Base-by-base conservation (phyloP, 2,113 vertebrate genomes). In the Eubucco bourcierii region DNA sequence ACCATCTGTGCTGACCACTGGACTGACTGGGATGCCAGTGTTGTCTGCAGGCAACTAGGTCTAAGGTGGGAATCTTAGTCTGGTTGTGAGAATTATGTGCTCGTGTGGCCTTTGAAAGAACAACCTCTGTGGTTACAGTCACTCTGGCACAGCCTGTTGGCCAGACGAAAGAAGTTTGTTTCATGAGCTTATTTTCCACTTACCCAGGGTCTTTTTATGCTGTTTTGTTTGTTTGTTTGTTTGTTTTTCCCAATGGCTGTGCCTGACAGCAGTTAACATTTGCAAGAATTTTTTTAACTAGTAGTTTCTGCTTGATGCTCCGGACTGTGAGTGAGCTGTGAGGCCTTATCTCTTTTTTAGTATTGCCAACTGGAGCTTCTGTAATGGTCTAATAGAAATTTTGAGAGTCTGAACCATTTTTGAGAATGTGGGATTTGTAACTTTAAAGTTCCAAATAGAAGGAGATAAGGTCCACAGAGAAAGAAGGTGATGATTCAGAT, bases 11-110 rank as follows among this genome's bases (percentile, higher is more conserved):
- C 98, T 95, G 98, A 98, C 41, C 98, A 98, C 81, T 99, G 98
- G 98, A 98, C 98, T 7, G 98, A 99, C 93, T 96, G 98, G 89
- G 98, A 99, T 72, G 98, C 98, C 96, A 98, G 98, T 24, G 98
- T 99, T 91, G 97, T 98, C 93, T 99, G 98, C 97, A 98, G 98
- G 83, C 98, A 99, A n/a, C 97, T 99, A 63, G 98, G 98, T 34
- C 95, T 98, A 53, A 96, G 98, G 98, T 99, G 77, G 84, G 95
- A 76, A 80, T 34, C 31, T 82, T 31, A 15, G 19, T 24, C 52
- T 80, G 27, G 10, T n/a, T 76, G 46, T 0, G 1, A 50, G 20
- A 56, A 24, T 50, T 61, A 39, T 3, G 1, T 37, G 24, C 16
- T 76, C 3, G 0, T 1, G 9, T 21, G 12, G 59, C 60, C 61